Evolutionary conservation across 1,140 invertebrate species (phyloP).

Genomic region (Plectrocnemia conspersa): DNA sequence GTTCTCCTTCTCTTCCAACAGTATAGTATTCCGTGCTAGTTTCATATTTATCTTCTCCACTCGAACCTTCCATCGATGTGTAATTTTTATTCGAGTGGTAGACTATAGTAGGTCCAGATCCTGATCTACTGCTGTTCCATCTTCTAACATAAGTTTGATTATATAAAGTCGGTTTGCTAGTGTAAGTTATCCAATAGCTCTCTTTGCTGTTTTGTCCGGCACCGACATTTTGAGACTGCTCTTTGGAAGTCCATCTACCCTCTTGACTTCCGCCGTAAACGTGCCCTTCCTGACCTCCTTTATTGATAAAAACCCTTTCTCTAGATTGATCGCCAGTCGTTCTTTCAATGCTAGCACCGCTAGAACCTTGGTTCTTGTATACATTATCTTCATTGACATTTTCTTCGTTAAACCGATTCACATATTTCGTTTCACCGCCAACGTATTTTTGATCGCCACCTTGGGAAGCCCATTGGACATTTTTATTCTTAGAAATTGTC

Average conservation of each 20-base stretch:
- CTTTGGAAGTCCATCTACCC: not conserved
- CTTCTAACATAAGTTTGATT: slow-evolving; percentile 24
- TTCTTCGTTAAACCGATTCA: too few species aligned
- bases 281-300: too few species aligned
- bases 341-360: too few species aligned
- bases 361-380: too few species aligned
- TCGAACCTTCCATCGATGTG: slow-evolving; percentile 31
- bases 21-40: slow-evolving; percentile 37
- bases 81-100: slow-evolving; percentile 35
- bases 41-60: slow-evolving; percentile 36
- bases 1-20: slow-evolving; percentile 42
- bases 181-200: not conserved
- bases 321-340: too few species aligned
- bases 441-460: not conserved
- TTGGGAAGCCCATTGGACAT: not conserved
- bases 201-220: not conserved
- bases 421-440: too few species aligned
- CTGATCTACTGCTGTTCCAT: slow-evolving; percentile 29
- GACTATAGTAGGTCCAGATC: slow-evolving; percentile 32
- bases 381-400: too few species aligned
- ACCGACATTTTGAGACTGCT: not conserved
- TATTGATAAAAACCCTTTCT: too few species aligned
- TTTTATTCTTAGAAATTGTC: slow-evolving; percentile 1
- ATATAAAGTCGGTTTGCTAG: too few species aligned
- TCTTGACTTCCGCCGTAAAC: not conserved